Base-by-base conservation (phyloP, 2,797 vertebrate species). In the Pantherophis alleghaniensis region DNA sequence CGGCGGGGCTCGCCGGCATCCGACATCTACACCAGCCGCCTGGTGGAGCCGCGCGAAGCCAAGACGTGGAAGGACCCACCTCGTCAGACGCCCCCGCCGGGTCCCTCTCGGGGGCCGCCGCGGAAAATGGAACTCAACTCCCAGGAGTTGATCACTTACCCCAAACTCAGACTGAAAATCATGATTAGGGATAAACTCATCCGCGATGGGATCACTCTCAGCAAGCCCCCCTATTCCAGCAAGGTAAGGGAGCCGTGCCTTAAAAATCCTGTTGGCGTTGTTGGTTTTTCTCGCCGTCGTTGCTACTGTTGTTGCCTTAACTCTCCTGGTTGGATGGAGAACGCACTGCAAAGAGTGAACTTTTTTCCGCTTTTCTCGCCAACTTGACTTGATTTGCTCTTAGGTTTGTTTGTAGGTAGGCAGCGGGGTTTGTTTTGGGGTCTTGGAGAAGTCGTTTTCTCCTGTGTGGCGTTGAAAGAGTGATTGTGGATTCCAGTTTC, bases 161-260 rank as follows among this genome's bases (percentile, higher is more conserved):
- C 99, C 89, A 98, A 98, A 86, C 97, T 99, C 95, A 99, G 99
- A 97, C 98, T 99, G 96, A 99, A 99, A 98, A 99, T 99, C 96
- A 99, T 99, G 99, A 99, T 99, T 96, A 98, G 99, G 97, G 99
- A 99, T 98, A 99, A 99, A 97, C 99, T 99, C 74, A 98, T 99
- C 95, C 98, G 99, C 92, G 99, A 99, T 92, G 99, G 98, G 93
- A 98, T 99, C 97, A 98, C 99, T 97, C 98, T 99, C 86, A 98
- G 99, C 92, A 98, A 98, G 95, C 98, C 98, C 0, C 99, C 99
- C 0, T 99, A 98, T 96, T 99, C 99, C 91, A 98, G 99, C 96
- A 99, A 99, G 99, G 99, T 99, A 98, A 97, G 98, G 32, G 2
- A 59, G 24, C 13, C 1, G 5, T 5, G 13, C 87, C 87, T 88